Conservation (phyloP, 2,888 invertebrate genomes). For the Megastigmus dorsalis region DNA sequence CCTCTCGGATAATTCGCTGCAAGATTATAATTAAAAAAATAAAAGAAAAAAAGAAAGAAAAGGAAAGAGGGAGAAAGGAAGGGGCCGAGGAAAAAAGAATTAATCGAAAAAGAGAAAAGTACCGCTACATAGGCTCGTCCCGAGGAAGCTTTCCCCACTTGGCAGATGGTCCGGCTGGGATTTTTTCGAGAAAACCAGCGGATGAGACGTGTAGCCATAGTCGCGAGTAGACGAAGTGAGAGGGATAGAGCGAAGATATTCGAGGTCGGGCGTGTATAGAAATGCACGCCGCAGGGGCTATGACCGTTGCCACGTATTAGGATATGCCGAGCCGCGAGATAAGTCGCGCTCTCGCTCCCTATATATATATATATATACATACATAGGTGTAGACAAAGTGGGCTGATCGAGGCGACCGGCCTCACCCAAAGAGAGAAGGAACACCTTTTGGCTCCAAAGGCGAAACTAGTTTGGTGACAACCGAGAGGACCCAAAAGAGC, state of each 20-base stretch:
- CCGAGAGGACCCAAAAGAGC: slow-evolving; percentile 62
- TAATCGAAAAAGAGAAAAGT: too few relatives aligned
- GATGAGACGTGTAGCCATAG: too few relatives aligned
- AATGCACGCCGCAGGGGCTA: slow-evolving; percentile 52
- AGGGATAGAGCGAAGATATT: neutral
- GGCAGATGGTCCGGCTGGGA: too few relatives aligned
- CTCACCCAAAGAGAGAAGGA: slow-evolving; percentile 30
- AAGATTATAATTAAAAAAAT: slow-evolving; percentile 25
- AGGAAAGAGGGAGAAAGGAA: neutral
- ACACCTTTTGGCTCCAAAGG: slow-evolving; percentile 55
- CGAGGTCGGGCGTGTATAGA: slow-evolving; percentile 57
- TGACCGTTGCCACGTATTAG: slow-evolving; percentile 65
- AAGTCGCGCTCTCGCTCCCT: too few relatives aligned
- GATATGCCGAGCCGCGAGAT: too few relatives aligned
- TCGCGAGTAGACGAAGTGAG: too few relatives aligned
- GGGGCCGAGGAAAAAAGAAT: too few relatives aligned
- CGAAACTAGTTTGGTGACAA: slow-evolving; percentile 73
- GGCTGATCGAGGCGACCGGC: slow-evolving; percentile 16
- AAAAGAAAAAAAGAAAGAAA: neutral
- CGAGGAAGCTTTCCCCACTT: too few relatives aligned
- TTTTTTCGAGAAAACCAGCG: too few relatives aligned
- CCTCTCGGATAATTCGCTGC: slow-evolving; percentile 8
- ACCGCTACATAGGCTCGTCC: too few relatives aligned
- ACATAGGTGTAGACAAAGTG: slow-evolving; percentile 23
- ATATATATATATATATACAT: slow-evolving; percentile 1